A percentile compares a stretch with the other conserved stretches of the same genome.
phyloP scores from a whole-genome alignment of 1,140 invertebrate genomes.

The Anoplophora glabripennis region DNA sequence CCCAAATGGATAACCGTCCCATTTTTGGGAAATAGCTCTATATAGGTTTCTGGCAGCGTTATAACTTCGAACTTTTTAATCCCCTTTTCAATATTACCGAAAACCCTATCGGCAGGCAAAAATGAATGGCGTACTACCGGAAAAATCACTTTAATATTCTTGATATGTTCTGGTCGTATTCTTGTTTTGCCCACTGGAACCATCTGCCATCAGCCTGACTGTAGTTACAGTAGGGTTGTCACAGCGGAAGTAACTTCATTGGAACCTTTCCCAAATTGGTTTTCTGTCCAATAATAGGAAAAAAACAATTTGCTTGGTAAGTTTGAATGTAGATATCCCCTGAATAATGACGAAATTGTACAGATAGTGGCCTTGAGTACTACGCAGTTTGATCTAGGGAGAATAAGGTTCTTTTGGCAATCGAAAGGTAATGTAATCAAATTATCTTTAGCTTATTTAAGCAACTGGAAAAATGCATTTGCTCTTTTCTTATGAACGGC shows the following conservation, averaged over 20 bases:
- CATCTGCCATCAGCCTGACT: slow-evolving; percentile 20
- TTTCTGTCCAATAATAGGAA: slow-evolving; percentile 43
- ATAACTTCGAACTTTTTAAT: neutral
- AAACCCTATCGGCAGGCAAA: slow-evolving; percentile 24
- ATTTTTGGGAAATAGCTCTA: neutral
- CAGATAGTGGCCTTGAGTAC: slow-evolving; percentile 42
- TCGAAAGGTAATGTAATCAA: slow-evolving; percentile 36
- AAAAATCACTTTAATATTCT: slow-evolving; percentile 18
- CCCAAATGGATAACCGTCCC: neutral
- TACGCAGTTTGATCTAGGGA: slow-evolving; percentile 44
- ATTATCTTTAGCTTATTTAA: slow-evolving; percentile 18
- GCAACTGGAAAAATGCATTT: slow-evolving; percentile 31
- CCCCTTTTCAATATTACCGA: slow-evolving; percentile 14
- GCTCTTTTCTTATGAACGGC: neutral
- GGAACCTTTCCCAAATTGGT: slow-evolving; percentile 32
- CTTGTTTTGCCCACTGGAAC: slow-evolving; percentile 37
- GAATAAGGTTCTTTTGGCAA: slow-evolving; percentile 40
- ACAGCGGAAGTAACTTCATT: slow-evolving; percentile 41
- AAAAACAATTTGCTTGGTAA: slow-evolving; percentile 29
- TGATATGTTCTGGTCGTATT: slow-evolving; percentile 24
- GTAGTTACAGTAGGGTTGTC: no score
- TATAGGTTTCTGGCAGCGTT: neutral
- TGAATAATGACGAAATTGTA: slow-evolving; percentile 43
- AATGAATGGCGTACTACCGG: slow-evolving; percentile 24
- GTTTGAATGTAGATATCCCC: slow-evolving; percentile 24